phyloP scores from a whole-genome alignment of 2,888 invertebrate genomes.

The Allophyes oxyacanthae region DNA sequence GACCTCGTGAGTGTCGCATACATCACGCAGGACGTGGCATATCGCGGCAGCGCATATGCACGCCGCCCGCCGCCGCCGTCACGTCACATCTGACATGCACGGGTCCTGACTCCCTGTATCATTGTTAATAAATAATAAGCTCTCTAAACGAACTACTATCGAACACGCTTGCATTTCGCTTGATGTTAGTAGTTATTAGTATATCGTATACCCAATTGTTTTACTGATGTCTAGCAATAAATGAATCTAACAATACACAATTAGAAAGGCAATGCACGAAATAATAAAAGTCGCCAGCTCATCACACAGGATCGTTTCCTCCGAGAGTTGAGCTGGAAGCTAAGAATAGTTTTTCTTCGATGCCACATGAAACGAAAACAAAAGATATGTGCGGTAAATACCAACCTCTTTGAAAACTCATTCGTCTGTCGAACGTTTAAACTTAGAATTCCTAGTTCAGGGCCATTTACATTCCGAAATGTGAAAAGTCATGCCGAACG shows the following conservation, averaged over 20 bases:
- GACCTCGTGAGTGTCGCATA: constrained; percentile 80
- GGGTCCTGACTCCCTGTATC: constrained; percentile 38
- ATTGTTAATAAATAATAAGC: constrained; percentile 52
- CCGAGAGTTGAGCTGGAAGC: constrained; percentile 29
- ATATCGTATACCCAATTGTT: constrained; percentile 4
- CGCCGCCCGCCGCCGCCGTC: constrained; percentile 54
- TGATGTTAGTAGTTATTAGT: constrained; percentile 1
- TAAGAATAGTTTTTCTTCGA: constrained; percentile 39
- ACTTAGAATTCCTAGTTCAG: constrained; percentile 60
- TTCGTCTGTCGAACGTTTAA: constrained; percentile 55
- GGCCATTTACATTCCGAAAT: constrained; percentile 64
- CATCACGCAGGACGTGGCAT: constrained; percentile 82
- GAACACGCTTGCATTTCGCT: constrained; percentile 13
- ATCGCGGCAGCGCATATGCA: constrained; percentile 79
- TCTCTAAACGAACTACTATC: constrained; percentile 35
- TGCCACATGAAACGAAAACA: constrained; percentile 50
- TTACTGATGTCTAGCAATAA: constrained; percentile 9
- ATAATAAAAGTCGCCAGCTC: constrained; percentile 30
- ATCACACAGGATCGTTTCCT: constrained; percentile 32
- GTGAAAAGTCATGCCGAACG: constrained; percentile 63
- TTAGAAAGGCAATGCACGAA: constrained; percentile 28
- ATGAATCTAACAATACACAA: constrained; percentile 1
- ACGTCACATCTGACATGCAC: constrained; percentile 45
- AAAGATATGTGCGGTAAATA: constrained; percentile 54
- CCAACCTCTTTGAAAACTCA: constrained; percentile 55